Base-by-base conservation (phyloP, 1,140 invertebrate genomes). In the Drosophila tropicalis region DNA sequence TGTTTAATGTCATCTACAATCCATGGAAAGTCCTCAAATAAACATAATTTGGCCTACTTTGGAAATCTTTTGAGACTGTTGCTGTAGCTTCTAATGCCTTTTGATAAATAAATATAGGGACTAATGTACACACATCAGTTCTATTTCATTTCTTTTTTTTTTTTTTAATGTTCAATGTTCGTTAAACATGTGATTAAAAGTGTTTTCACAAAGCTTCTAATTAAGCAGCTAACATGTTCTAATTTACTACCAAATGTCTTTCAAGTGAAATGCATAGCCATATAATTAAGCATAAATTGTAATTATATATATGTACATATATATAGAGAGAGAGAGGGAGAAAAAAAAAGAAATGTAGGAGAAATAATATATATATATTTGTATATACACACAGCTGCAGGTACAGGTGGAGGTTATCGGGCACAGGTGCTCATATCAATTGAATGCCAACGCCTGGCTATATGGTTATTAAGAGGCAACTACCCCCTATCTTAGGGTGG, bases 391-490 rank as follows among this genome's bases (percentile, higher is more conserved):
- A 39, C 36, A 10, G 10, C 3, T 39, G 10, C 36, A 12, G 36
- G 10, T 39, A 39, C 36, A 13, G 36, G 36, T 39, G n/a, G 34
- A 10, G 34, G 34, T 12, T 36, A 36, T 9, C 36, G 3, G 56
- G 47, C 34, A 70, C 81, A 85, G 81, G 81, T 77, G 81, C 81
- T 84, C 77, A 81, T 80, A 76, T 85, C 81, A 85, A 85, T 85
- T 84, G 72, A 85, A 72, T 78, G 65, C 78, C 82, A 81, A 86
- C 81, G 74, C 78, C 76, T 81, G 70, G 63, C 68, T 29, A 51
- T 44, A 66, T 66, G 67, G 70, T 82, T 64, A 81, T 85, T 77
- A 84, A 72, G 75, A 62, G 19, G 34, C 44, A 47, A 17, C 36
- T 39, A 39, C 12, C 36, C 36, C 36, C 36, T 13, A 39, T 5